Evolutionary conservation across 2,113 vertebrate species (phyloP).

Genomic region (Benitochromis conjunctus): DNA sequence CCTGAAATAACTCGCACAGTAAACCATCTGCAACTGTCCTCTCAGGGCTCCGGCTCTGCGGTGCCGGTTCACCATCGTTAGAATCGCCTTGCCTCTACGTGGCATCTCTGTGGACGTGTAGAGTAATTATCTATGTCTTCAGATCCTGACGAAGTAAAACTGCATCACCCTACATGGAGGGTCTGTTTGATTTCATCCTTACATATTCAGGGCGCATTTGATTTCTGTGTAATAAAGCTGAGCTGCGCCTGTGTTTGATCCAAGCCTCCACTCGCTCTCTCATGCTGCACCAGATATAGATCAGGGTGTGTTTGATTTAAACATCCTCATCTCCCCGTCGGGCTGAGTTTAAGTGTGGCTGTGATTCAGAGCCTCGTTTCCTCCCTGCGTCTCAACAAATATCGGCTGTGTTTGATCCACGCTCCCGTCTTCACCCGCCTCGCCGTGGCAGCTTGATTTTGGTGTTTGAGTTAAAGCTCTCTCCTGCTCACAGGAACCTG

Average conservation of each 20-base stretch:
- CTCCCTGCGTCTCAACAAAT: constrained; percentile 1
- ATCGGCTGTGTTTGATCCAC: background rate
- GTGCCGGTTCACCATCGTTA: background rate
- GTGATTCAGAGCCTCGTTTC: constrained; percentile 7
- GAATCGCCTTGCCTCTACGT: background rate
- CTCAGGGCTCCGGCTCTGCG: background rate
- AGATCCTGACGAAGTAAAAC: background rate
- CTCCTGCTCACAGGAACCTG: background rate
- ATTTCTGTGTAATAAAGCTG: background rate
- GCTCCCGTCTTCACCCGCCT: background rate
- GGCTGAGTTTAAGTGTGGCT: constrained; percentile 1
- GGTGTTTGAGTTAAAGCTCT: constrained; percentile 7
- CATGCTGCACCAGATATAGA: constrained; percentile 24
- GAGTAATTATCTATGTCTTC: background rate
- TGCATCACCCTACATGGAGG: background rate
- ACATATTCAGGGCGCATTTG: background rate
- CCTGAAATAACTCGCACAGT: too few species aligned
- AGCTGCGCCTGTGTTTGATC: background rate
- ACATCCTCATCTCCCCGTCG: background rate
- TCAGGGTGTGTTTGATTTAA: constrained; percentile 32
- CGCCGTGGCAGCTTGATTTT: background rate
- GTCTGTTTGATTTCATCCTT: background rate
- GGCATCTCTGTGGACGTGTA: background rate
- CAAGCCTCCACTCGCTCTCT: background rate
- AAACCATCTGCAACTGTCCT: background rate